A percentile compares a stretch with the other conserved stretches of the same genome.
phyloP scores from a whole-genome alignment of 1,140 invertebrate species.

The Drosophila nikananu region DNA sequence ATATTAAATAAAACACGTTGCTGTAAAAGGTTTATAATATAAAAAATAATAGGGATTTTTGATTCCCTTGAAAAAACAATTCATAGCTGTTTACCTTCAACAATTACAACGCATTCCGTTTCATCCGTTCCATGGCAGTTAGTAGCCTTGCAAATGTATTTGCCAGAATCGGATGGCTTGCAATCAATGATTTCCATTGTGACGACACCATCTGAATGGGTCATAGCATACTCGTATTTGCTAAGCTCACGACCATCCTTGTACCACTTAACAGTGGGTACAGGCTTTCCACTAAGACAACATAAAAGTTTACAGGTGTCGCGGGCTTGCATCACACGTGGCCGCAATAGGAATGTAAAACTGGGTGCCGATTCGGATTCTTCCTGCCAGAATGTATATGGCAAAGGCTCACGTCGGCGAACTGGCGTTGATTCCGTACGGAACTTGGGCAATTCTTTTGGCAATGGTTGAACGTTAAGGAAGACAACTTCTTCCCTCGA shows the following conservation, averaged over 20 bases:
- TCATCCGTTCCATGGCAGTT: constrained; percentile 97
- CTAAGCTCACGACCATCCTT: constrained; percentile 96
- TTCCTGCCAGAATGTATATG: constrained; percentile 92
- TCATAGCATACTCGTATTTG: constrained; percentile 95
- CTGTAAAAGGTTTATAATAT: no score
- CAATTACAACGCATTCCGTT: constrained; percentile 97
- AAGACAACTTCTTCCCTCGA: constrained; percentile 98
- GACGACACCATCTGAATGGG: constrained; percentile 96
- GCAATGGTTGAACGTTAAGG: constrained; percentile 97
- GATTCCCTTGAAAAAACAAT: background rate
- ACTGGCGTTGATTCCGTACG: constrained; percentile 90
- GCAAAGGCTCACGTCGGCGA: constrained; percentile 92
- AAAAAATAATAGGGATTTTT: background rate
- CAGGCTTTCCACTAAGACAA: constrained; percentile 96
- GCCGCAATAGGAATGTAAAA: constrained; percentile 98
- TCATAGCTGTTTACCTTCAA: constrained; percentile 91
- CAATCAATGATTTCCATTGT: constrained; percentile 98
- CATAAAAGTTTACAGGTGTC: constrained; percentile 98
- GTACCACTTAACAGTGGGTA: constrained; percentile 96
- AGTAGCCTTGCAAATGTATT: constrained; percentile 96
- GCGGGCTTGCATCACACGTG: constrained; percentile 98
- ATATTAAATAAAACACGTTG: background rate
- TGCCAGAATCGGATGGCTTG: constrained; percentile 97
- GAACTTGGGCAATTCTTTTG: constrained; percentile 92
- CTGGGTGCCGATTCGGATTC: constrained; percentile 95